Percentiles rank a stretch among this genome's conserved stretches.
Conservation (phyloP, 2,113 vertebrate species). For the Polypterus bichir region DNA sequence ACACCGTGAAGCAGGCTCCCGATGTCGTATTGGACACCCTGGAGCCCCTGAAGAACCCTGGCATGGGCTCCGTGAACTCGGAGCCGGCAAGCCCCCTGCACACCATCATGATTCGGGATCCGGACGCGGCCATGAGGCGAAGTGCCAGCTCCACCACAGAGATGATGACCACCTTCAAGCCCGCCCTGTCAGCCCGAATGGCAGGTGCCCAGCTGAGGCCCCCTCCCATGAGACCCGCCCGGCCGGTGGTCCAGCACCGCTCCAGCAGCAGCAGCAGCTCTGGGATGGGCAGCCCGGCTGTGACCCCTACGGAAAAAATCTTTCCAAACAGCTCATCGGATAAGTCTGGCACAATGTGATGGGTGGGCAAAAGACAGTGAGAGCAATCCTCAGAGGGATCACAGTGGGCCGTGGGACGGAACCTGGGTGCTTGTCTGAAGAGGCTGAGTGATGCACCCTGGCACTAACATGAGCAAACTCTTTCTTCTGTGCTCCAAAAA, state of each 20-base stretch:
- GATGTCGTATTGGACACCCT: constrained; percentile 93
- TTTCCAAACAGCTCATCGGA: constrained; percentile 68
- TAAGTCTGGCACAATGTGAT: constrained; percentile 84
- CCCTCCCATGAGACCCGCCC: constrained; percentile 60
- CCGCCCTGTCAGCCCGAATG: constrained; percentile 73
- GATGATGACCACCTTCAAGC: constrained; percentile 97
- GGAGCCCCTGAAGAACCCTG: constrained; percentile 83
- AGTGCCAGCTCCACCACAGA: constrained; percentile 84
- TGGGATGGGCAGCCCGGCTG: constrained; percentile 78
- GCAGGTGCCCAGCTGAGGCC: constrained; percentile 80
- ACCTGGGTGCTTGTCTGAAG: not conserved
- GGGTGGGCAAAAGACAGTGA: not conserved
- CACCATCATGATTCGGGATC: constrained; percentile 93
- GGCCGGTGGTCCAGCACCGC: constrained; percentile 73
- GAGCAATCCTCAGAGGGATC: no score
- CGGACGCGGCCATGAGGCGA: constrained; percentile 83
- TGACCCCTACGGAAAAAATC: constrained; percentile 90
- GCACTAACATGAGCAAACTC: not conserved
- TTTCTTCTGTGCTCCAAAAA: not conserved
- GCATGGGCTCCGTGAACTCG: constrained; percentile 51
- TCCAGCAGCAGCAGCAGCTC: constrained; percentile 94
- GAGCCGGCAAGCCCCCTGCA: constrained; percentile 88
- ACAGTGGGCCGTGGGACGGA: not conserved
- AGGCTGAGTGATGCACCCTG: not conserved
- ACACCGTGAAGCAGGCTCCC: constrained; percentile 86